Evolutionary conservation across 1,140 invertebrate genomes (phyloP), one percentile per base, ranked within the genome.

Genomic region (Aphaenogaster ashmeadi): DNA sequence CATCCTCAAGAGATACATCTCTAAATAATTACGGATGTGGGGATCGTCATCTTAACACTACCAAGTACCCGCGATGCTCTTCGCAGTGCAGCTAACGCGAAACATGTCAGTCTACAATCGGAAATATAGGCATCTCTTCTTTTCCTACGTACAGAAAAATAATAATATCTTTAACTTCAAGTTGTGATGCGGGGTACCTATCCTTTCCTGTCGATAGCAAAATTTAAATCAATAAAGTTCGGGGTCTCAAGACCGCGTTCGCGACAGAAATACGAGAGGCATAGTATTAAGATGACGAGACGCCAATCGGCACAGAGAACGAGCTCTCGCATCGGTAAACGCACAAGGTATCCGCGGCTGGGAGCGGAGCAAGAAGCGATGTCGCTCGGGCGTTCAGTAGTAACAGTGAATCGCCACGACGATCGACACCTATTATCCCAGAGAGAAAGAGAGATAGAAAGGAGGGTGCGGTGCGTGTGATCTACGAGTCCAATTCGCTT

Each of bases 401-500:
- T 58, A 84, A 60, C 13, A 18, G 33, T 18, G 38, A 52, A 83
- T 81, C 79, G 18, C 27, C 52, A 52, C 41, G 62, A 15, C 78
- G 41, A 72, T 58, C 38, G 38, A 36, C 54, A 41, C 56, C 60
- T 60, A 58, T 74, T 21, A 62, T 62, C 50, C 58, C 81, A 33
- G 52, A 50, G 41, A 69, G 64, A 64, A 7, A 8, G 69, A 38
- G 11, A 58, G 36, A 79, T 4, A 66, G 36, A 69, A 13, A 41
- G 13, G n/a, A 66, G 47, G 13, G 56, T 18, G 78, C 47, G 44
- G 47, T 33, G 78, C 47, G 62, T 27, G n/a, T 67, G 36, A 71
- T 89, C 92, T 93, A 93, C 58, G 92, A 93, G 90, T 93, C 92
- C 81, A 93, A 90, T 91, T 92, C 91, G 85, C 93, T 94, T 94